Percentiles rank a stretch among this genome's conserved stretches.
phyloP scores from a whole-genome alignment of 2,113 vertebrate genomes.

The Paradoxurus hermaphroditus region DNA sequence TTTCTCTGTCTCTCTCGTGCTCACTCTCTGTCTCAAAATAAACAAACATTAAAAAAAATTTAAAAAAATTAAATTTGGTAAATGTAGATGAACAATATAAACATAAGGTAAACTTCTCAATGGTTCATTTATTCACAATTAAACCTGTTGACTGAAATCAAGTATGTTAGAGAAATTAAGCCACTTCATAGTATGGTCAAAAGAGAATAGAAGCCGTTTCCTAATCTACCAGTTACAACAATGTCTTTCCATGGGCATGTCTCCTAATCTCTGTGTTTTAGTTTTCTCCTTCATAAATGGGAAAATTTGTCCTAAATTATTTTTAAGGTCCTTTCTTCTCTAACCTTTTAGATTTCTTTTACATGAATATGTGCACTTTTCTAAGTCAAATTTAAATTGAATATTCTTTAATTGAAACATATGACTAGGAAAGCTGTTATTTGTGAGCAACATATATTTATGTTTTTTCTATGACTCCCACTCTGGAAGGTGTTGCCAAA shows the following conservation, averaged over 20 bases:
- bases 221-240: background rate
- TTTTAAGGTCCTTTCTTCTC: background rate
- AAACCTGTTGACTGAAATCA: background rate
- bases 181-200: background rate
- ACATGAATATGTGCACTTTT: background rate
- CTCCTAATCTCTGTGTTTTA: background rate
- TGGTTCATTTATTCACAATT: background rate
- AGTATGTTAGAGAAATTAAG: background rate
- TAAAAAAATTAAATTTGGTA: constrained; percentile 11
- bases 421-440: background rate
- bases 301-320: background rate
- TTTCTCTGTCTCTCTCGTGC: no score
- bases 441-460: background rate
- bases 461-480: background rate
- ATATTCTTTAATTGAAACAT: background rate
- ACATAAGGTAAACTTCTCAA: background rate
- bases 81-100: background rate
- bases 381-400: background rate
- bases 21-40: no score
- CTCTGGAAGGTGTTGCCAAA: background rate
- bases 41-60: no score
- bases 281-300: background rate
- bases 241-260: background rate
- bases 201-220: background rate
- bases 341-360: background rate